Conservation (phyloP, 2,888 invertebrate genomes). For the Pilophorus perplexus region DNA sequence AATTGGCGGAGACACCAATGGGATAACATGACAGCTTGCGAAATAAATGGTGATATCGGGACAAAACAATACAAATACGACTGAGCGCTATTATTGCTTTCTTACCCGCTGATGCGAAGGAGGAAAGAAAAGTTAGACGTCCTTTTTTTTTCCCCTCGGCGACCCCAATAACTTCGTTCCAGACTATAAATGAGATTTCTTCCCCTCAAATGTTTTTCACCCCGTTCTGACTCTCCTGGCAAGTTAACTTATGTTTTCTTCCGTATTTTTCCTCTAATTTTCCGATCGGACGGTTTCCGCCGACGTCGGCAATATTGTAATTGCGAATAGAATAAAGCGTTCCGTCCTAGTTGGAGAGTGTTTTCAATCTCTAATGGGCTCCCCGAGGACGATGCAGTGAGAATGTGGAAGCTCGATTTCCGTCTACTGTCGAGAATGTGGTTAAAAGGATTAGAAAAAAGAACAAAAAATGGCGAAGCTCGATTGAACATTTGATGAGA, state of each 20-base stretch:
- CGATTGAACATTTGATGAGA: too few relatives aligned
- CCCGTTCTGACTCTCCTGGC: not conserved
- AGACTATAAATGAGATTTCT: constrained; percentile 27
- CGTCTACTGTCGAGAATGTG: too few relatives aligned
- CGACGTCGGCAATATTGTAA: not conserved
- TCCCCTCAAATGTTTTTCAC: constrained; percentile 16
- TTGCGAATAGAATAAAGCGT: not conserved
- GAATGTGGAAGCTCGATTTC: too few relatives aligned
- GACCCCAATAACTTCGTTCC: constrained; percentile 27
- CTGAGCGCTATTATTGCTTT: constrained; percentile 27
- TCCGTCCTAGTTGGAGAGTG: too few relatives aligned
- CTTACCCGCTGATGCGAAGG: constrained; percentile 12
- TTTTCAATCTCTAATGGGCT: too few relatives aligned
- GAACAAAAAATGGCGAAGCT: too few relatives aligned
- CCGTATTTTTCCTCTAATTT: constrained; percentile 6
- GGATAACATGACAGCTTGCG: constrained; percentile 4
- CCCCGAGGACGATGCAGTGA: too few relatives aligned
- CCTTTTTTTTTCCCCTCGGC: not conserved
- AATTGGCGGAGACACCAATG: not conserved
- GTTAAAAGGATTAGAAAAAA: too few relatives aligned
- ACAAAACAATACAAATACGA: constrained; percentile 28
- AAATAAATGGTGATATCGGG: constrained; percentile 25
- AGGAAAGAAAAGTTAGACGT: constrained; percentile 24
- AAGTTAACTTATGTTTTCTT: constrained; percentile 7
- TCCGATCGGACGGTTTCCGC: constrained; percentile 12